Evolutionary conservation across 2,113 vertebrate species (phyloP).

Genomic region (Melanotaenia duboulayi): DNA sequence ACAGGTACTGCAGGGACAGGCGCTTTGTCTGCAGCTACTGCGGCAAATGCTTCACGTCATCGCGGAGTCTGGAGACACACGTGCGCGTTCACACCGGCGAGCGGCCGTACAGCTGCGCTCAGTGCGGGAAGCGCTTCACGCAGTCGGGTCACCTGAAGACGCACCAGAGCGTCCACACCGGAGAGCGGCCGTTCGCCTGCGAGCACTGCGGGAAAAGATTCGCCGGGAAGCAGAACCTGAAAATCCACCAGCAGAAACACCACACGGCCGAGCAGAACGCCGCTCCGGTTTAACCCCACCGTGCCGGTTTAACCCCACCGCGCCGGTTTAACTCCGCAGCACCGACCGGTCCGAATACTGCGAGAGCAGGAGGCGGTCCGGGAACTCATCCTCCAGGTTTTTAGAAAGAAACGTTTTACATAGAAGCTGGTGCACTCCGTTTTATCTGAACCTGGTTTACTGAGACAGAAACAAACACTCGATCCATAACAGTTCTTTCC

Average conservation of each 20-base stretch:
- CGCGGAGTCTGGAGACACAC: conserved; percentile 77
- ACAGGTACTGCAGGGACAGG: conserved; percentile 59
- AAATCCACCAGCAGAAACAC: conserved; percentile 81
- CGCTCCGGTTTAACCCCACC: background rate
- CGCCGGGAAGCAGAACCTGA: conserved; percentile 82
- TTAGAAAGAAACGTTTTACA: no score
- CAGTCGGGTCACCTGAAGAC: conserved; percentile 82
- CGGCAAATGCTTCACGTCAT: conserved; percentile 77
- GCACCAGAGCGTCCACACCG: conserved; percentile 83
- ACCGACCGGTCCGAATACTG: no score
- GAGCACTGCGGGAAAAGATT: conserved; percentile 79
- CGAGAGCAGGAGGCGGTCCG: no score
- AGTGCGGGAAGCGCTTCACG: conserved; percentile 82
- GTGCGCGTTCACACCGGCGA: conserved; percentile 80
- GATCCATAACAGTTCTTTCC: no score
- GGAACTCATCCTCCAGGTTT: no score
- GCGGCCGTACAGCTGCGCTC: conserved; percentile 78
- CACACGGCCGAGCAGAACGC: conserved; percentile 36
- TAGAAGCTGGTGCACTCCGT: no score
- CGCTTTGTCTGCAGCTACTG: conserved; percentile 77
- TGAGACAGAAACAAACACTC: no score
- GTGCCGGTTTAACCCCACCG: background rate
- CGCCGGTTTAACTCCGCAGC: no score
- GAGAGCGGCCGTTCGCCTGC: conserved; percentile 80
- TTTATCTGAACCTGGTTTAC: no score